Conservation (phyloP, 2,113 vertebrate species). For the Lepidothrix coronata region DNA sequence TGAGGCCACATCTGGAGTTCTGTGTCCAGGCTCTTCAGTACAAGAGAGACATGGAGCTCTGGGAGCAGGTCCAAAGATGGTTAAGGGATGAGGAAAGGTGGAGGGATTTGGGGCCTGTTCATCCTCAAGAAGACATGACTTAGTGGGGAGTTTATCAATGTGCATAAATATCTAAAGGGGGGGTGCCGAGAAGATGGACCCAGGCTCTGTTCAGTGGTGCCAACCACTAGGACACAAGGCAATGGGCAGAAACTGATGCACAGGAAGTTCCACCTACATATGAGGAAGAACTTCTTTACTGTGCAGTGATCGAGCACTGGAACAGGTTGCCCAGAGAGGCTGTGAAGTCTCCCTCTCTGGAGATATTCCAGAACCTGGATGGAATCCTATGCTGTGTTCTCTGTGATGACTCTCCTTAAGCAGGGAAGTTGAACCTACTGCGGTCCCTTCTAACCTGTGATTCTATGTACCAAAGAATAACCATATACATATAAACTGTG, state of each 20-base stretch:
- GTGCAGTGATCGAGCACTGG: neutral
- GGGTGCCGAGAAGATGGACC: neutral
- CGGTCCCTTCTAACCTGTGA: neutral
- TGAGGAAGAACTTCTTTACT: neutral
- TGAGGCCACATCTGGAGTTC: neutral
- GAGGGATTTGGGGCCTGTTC: neutral
- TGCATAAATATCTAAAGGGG: neutral
- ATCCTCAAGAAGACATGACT: neutral
- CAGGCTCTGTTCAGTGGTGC: neutral
- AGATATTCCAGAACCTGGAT: neutral
- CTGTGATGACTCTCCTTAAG: neutral
- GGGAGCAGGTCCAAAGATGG: rapidly evolving
- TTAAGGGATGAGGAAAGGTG: neutral
- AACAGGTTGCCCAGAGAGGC: no score
- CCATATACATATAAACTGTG: neutral
- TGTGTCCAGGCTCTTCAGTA: neutral
- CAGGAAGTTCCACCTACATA: neutral
- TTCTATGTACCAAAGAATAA: neutral
- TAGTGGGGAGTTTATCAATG: neutral
- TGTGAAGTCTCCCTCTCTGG: neutral
- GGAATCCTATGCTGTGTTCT: neutral
- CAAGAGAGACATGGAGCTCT: neutral
- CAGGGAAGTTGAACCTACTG: neutral
- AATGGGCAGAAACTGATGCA: neutral
- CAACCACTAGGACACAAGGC: neutral